A percentile compares a stretch with the other conserved stretches of the same genome.
These are phyloP conservation scores for Oxystoma pomonae DNA, from an alignment of 2,888 invertebrate genomes.

Conservation along the genomic window DNA sequence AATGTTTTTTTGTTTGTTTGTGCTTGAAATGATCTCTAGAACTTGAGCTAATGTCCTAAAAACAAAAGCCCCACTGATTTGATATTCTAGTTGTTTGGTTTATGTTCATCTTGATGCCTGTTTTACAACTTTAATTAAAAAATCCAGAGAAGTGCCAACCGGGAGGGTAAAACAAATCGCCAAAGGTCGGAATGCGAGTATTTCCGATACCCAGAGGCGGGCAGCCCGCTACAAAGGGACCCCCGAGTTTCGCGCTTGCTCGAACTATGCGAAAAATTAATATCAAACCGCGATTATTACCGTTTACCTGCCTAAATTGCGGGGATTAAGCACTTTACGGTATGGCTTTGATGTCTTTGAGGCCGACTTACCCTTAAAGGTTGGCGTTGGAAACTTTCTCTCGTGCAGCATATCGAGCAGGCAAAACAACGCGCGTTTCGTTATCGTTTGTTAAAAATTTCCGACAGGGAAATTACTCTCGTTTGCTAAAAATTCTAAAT, in stretches of 20 bases:
- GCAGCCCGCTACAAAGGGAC: neutral
- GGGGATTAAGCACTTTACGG: conserved; percentile 25
- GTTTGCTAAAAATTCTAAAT: neutral
- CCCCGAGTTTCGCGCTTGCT: conserved; percentile 17
- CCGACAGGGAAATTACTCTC: neutral
- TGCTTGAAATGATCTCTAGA: too few species aligned
- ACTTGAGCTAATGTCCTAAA: too few species aligned
- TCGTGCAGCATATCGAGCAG: conserved; percentile 17
- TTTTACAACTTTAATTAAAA: too few species aligned
- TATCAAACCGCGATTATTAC: conserved; percentile 38
- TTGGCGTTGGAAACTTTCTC: conserved; percentile 3
- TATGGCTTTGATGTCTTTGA: conserved; percentile 27
- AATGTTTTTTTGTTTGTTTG: too few species aligned
- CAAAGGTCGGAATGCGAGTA: conserved; percentile 2
- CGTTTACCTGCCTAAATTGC: conserved; percentile 22
- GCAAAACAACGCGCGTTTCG: conserved; percentile 17
- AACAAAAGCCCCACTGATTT: too few species aligned
- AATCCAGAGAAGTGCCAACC: too few species aligned
- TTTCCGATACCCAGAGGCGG: conserved; percentile 1
- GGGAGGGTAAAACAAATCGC: neutral
- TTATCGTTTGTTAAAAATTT: neutral
- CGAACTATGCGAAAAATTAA: conserved; percentile 49
- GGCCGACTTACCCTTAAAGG: conserved; percentile 1
- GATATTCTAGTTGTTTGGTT: too few species aligned
- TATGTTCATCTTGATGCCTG: too few species aligned